A percentile compares a stretch with the other conserved stretches of the same genome.
These are phyloP conservation scores for Onthophagus taurus DNA, from an alignment of 1,140 invertebrate species.

Conservation along the genomic window DNA sequence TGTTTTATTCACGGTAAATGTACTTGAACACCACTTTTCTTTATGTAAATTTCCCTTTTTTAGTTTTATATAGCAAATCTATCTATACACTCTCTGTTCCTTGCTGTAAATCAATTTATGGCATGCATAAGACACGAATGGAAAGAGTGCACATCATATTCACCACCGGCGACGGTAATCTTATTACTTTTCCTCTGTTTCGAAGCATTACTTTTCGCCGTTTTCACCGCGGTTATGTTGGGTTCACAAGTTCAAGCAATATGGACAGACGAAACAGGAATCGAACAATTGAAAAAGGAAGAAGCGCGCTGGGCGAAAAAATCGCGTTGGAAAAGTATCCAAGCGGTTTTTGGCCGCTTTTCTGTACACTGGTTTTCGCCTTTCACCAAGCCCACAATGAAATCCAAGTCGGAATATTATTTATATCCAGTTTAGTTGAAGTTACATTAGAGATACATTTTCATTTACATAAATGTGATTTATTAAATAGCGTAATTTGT, in stretches of 20 bases:
- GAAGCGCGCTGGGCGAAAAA: conserved; percentile 84
- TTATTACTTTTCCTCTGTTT: conserved; percentile 92
- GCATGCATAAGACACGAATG: conserved; percentile 90
- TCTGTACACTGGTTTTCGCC: conserved; percentile 91
- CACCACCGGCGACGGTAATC: conserved; percentile 91
- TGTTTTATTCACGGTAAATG: conserved; percentile 92
- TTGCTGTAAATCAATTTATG: conserved; percentile 89
- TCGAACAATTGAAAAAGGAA: conserved; percentile 91
- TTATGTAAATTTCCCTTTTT: conserved; percentile 34
- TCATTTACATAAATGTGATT: too few species aligned
- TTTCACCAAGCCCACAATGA: conserved; percentile 72
- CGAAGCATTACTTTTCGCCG: conserved; percentile 93
- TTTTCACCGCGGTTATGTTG: conserved; percentile 98
- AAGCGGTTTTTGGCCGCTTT: conserved; percentile 90
- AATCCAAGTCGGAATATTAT: conserved; percentile 63
- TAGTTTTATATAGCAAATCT: conserved; percentile 97
- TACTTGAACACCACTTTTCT: conserved; percentile 10
- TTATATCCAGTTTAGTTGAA: conserved; percentile 72
- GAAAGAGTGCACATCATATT: conserved; percentile 87
- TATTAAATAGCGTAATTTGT: too few species aligned
- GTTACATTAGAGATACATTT: too few species aligned
- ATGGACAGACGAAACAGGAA: conserved; percentile 97
- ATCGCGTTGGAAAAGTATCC: conserved; percentile 86
- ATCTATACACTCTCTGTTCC: conserved; percentile 86
- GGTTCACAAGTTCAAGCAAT: conserved; percentile 96